phyloP scores from a whole-genome alignment of 2,888 invertebrate species.

The Erpobdella octoculata region DNA sequence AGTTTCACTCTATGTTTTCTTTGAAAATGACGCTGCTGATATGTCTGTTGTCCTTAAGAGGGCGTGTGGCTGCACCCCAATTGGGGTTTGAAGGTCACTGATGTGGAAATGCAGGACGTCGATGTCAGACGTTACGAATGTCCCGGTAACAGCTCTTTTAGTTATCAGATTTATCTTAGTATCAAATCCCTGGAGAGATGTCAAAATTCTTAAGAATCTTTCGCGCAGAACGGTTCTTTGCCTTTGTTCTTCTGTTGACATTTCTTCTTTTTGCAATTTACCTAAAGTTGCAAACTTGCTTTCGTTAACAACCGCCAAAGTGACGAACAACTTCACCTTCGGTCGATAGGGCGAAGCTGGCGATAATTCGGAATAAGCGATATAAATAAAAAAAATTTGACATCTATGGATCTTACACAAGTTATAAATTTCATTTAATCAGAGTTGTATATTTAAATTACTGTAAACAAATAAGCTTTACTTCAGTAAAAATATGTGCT shows the following conservation, averaged over 20 bases:
- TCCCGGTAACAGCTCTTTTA: constrained; percentile 42
- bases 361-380: not conserved
- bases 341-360: not conserved
- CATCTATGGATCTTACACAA: too few species aligned
- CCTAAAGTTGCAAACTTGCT: too few species aligned
- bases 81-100: constrained; percentile 43
- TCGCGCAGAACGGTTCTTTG: constrained; percentile 45
- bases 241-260: constrained; percentile 18
- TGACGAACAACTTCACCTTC: not conserved
- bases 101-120: constrained; percentile 43
- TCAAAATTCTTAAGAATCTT: constrained; percentile 44
- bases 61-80: constrained; percentile 45
- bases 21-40: too few species aligned
- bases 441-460: too few species aligned
- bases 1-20: too few species aligned
- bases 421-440: too few species aligned
- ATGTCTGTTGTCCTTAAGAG: constrained; percentile 43
- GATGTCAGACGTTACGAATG: constrained; percentile 41
- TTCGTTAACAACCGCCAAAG: too few species aligned
- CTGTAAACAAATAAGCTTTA: too few species aligned
- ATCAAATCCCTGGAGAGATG: constrained; percentile 39
- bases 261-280: too few species aligned
- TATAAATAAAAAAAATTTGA: not conserved
- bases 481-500: too few species aligned
- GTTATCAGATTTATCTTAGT: constrained; percentile 42